Conservation (phyloP, 2,888 invertebrate species). For the Eurytoma adleriae region DNA sequence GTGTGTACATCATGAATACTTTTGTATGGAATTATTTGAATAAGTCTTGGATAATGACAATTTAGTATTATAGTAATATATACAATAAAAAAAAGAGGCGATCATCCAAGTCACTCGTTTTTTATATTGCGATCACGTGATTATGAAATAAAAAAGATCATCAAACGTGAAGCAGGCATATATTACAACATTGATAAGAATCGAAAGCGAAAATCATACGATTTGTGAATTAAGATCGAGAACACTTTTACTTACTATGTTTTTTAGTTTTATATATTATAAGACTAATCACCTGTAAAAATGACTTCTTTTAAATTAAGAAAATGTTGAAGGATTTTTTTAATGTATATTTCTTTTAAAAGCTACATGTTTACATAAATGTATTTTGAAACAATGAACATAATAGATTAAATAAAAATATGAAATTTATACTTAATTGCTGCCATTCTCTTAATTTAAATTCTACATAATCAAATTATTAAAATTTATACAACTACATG, state of each 20-base stretch:
- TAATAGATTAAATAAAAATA: background rate
- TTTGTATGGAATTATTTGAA: slow-evolving; percentile 44
- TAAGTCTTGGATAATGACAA: slow-evolving; percentile 48
- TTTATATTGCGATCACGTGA: slow-evolving; percentile 13
- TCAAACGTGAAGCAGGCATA: slow-evolving; percentile 11
- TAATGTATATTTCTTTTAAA: slow-evolving; percentile 5
- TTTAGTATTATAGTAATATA: slow-evolving; percentile 52
- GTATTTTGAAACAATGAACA: slow-evolving; percentile 15
- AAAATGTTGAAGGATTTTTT: background rate
- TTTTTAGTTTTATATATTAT: slow-evolving; percentile 24
- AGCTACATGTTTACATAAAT: background rate
- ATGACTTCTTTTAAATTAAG: background rate
- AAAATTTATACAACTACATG: no score
- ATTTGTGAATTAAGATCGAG: slow-evolving; percentile 8
- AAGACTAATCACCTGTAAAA: slow-evolving; percentile 13
- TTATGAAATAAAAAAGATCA: slow-evolving; percentile 6
- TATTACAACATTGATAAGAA: slow-evolving; percentile 19
- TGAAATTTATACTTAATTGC: background rate
- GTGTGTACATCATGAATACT: slow-evolving; percentile 38
- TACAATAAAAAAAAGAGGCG: slow-evolving; percentile 39
- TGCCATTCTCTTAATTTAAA: background rate
- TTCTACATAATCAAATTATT: background rate
- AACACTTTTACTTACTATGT: slow-evolving; percentile 8
- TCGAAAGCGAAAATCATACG: background rate
- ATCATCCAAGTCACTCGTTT: slow-evolving; percentile 37